Percentiles rank a stretch among this genome's conserved stretches.
Conservation (phyloP, 2,113 vertebrate genomes). For the Pelecanoides urinatrix region DNA sequence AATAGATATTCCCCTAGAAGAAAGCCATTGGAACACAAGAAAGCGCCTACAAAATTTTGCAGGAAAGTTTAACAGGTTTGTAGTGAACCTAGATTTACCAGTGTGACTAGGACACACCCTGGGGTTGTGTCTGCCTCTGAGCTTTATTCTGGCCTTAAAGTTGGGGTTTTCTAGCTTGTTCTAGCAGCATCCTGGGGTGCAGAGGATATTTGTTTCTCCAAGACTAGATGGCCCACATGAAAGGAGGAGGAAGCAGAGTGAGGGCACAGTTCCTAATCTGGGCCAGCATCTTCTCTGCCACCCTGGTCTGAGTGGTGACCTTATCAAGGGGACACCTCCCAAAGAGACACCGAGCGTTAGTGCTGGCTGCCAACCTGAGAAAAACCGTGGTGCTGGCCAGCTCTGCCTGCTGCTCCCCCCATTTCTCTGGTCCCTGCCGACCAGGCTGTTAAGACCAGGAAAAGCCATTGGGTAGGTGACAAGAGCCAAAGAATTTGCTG, state of each 20-base stretch:
- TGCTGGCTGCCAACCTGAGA: constrained; percentile 42
- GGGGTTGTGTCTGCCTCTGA: background rate
- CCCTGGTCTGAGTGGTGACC: background rate
- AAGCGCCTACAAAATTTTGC: background rate
- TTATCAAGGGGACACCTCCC: constrained; percentile 15
- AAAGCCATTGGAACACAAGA: background rate
- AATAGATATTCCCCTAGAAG: background rate
- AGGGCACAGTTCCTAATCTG: background rate
- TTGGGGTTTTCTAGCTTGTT: background rate
- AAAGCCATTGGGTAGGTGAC: constrained; percentile 36
- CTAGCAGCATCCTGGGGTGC: background rate
- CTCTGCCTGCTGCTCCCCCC: constrained; percentile 10
- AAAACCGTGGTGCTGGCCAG: constrained; percentile 29
- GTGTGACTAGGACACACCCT: background rate
- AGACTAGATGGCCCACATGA: background rate
- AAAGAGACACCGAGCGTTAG: background rate
- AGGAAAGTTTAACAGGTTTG: background rate
- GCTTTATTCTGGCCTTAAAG: background rate
- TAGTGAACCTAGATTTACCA: background rate
- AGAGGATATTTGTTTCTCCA: background rate
- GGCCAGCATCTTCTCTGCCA: background rate
- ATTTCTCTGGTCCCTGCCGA: background rate
- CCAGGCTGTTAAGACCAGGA: constrained; percentile 33
- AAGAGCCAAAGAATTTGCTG: constrained; percentile 46
- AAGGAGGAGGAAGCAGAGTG: background rate